Evolutionary conservation across 2,888 invertebrate species (phyloP).

Genomic region (Drosophila tripunctata): DNA sequence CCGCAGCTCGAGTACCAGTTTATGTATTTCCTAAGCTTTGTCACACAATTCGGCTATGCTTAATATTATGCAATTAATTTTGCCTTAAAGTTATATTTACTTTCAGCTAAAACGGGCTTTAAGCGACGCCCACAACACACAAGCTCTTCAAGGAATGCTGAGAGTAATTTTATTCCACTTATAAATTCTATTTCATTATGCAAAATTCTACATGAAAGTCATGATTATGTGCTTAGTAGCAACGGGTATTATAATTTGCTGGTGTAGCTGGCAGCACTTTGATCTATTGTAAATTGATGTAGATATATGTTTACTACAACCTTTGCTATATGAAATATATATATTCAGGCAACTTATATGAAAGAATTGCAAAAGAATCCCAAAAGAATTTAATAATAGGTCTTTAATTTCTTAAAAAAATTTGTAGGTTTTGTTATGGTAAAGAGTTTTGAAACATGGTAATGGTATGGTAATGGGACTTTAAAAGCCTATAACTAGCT

Average conservation of each 20-base stretch:
- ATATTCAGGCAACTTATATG: too few relatives aligned
- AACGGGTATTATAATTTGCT: neutral
- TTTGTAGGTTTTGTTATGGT: too few relatives aligned
- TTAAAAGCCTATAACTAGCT: too few relatives aligned
- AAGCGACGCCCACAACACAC: neutral
- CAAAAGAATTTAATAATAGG: too few relatives aligned
- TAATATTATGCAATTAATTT: conserved; percentile 3
- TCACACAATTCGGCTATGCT: neutral
- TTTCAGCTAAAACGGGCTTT: neutral
- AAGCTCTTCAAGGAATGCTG: conserved; percentile 2
- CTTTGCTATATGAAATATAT: too few relatives aligned
- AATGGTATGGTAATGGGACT: too few relatives aligned
- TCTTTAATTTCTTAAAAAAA: too few relatives aligned
- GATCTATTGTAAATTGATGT: neutral
- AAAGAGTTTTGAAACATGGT: too few relatives aligned
- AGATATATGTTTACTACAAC: too few relatives aligned
- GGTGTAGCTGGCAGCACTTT: neutral
- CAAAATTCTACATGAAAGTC: conserved; percentile 13
- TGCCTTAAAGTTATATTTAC: conserved; percentile 8
- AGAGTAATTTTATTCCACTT: conserved; percentile 10
- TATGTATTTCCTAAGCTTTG: conserved; percentile 1
- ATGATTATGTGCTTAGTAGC: neutral
- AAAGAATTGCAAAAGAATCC: too few relatives aligned
- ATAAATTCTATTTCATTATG: conserved; percentile 23
- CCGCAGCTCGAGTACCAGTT: neutral